Base-by-base conservation (phyloP, 2,113 vertebrate species). In the Muntiacus reevesi region DNA sequence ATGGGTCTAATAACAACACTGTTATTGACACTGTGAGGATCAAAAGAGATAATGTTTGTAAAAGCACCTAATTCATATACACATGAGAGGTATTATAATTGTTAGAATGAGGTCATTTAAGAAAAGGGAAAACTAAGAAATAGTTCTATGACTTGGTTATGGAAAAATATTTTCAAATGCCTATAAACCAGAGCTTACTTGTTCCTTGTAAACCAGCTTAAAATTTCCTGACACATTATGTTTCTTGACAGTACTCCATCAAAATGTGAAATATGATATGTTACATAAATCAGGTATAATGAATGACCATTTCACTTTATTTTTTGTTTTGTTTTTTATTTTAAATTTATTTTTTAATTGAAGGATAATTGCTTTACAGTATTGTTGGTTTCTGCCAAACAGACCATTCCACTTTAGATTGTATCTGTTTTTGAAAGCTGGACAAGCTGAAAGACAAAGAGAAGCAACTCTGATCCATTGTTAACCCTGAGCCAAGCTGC, bases 21-120 rank as follows among this genome's bases (percentile, higher is more conserved):
- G 52, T 19, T 28, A 33, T 43, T 19, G 43, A 50, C 7, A 5
- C 16, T 4, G 0, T 47, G 25, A 59, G 14, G 6, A 62, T 71
- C 57, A 47, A 94, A 95, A 95, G n/a, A 97, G 40, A 96, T 6
- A 27, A 71, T 54, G 16, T 52, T 54, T 91, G 19, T 60, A 76
- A 94, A 95, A 91, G 25, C 67, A 95, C 9, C 8, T 4, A 92
- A 67, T 17, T 92, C 33, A 57, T 30, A n/a, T 10, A 88, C 2
- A 36, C 47, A 33, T 19, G 3, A 11, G 55, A 64, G 27, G 13
- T 50, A 5, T 45, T 57, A 6, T 15, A 74, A 78, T 89, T 89
- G 40, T 91, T 92, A 89, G 55, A 76, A 94, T 90, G 52, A 97
- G 25, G 71, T 93, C 64, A 52, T 59, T 89, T 87, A 88, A 82